These are phyloP conservation scores for Archaeoteleia sp. DNA, from an alignment of 2,888 invertebrate genomes.

Conservation along the genomic window DNA sequence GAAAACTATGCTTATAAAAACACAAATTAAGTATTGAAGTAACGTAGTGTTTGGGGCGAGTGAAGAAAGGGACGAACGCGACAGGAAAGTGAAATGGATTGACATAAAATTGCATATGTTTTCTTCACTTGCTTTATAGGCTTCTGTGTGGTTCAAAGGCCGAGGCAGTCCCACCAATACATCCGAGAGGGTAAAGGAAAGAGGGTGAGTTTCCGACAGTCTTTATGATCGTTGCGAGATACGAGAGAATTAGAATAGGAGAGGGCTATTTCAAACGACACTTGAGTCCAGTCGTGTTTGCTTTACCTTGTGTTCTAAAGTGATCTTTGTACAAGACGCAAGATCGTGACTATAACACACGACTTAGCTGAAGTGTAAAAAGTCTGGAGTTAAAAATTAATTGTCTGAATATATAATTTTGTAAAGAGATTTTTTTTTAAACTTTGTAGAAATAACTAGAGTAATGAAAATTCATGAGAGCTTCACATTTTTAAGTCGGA, in stretches of 20 bases:
- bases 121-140: conserved; percentile 75
- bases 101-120: conserved; percentile 36
- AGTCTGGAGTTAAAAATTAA: too few species aligned
- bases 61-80: conserved; percentile 16
- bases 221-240: conserved; percentile 27
- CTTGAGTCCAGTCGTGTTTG: conserved; percentile 21
- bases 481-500: too few species aligned
- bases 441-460: too few species aligned
- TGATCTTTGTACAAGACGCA: conserved; percentile 2
- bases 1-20: neutral
- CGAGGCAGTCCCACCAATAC: conserved; percentile 88
- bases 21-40: too few species aligned
- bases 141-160: conserved; percentile 89
- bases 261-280: conserved; percentile 14
- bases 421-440: too few species aligned
- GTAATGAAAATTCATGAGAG: too few species aligned
- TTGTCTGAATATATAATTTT: too few species aligned
- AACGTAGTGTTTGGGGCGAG: neutral
- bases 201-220: conserved; percentile 79
- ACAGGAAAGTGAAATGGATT: conserved; percentile 27
- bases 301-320: conserved; percentile 9
- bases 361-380: neutral
- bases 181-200: conserved; percentile 90
- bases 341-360: neutral
- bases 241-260: conserved; percentile 20